phyloP scores from a whole-genome alignment of 2,113 vertebrate genomes.

The Barbus barbus region DNA sequence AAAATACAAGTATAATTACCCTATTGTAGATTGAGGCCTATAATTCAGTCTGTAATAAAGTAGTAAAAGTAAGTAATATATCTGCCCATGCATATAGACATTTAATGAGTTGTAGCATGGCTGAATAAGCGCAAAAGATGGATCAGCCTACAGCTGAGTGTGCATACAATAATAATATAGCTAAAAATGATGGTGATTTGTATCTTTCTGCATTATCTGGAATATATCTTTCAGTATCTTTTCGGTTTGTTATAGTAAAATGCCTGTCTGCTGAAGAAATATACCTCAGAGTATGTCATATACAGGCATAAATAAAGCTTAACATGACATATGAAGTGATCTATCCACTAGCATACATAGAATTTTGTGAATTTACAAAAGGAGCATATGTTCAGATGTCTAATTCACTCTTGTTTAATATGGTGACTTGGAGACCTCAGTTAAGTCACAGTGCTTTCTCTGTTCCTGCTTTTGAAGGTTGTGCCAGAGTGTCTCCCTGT shows the following conservation, averaged over 20 bases:
- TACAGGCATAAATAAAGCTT: too few species aligned
- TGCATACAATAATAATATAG: background rate
- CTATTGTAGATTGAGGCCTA: background rate
- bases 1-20: too few species aligned
- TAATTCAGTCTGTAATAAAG: background rate
- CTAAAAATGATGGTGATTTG: background rate
- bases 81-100: background rate
- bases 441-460: constrained; percentile 31
- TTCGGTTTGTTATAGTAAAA: background rate
- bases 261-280: background rate
- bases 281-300: constrained; percentile 41
- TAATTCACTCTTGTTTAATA: constrained; percentile 46
- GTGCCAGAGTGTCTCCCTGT: background rate
- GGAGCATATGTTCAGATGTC: constrained; percentile 30
- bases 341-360: background rate
- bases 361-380: constrained; percentile 39
- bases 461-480: constrained; percentile 24
- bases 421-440: constrained; percentile 39
- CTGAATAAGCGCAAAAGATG: too few species aligned
- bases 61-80: background rate
- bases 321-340: constrained; percentile 21
- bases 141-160: background rate
- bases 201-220: background rate
- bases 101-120: too few species aligned
- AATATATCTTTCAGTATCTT: background rate